phyloP scores from a whole-genome alignment of 2,888 invertebrate species.

The Drosophila rubida region DNA sequence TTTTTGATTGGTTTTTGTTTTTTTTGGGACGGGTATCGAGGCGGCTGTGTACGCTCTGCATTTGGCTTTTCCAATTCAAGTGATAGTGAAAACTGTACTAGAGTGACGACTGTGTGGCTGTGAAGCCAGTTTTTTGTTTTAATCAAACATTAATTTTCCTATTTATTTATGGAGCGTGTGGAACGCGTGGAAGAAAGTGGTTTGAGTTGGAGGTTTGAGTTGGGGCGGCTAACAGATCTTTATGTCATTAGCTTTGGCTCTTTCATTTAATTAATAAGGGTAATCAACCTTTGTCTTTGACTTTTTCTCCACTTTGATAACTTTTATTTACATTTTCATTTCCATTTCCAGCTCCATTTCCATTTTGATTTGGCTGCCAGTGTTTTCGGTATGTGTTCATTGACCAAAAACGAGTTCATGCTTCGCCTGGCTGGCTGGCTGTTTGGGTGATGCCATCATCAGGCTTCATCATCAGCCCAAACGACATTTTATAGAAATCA shows the following conservation, averaged over 20 bases:
- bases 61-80: conserved; percentile 53
- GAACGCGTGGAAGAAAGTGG: conserved; percentile 69
- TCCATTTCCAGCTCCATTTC: background rate
- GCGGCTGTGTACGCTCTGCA: conserved; percentile 54
- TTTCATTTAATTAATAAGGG: conserved; percentile 14
- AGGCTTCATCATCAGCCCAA: conserved; percentile 8
- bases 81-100: conserved; percentile 74
- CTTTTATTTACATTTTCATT: conserved; percentile 22
- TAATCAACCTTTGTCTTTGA: conserved; percentile 17
- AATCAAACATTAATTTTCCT: conserved; percentile 62
- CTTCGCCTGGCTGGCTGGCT: conserved; percentile 44
- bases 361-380: background rate
- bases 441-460: conserved; percentile 33
- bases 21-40: conserved; percentile 5
- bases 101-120: conserved; percentile 17
- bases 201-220: conserved; percentile 12
- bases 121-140: conserved; percentile 54
- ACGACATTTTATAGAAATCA: conserved; percentile 61
- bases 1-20: background rate
- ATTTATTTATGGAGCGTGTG: conserved; percentile 69
- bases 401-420: conserved; percentile 74
- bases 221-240: conserved; percentile 5
- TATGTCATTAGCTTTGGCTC: conserved; percentile 18
- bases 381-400: conserved; percentile 41
- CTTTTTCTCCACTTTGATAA: conserved; percentile 7